Evolutionary conservation across 2,888 invertebrate genomes (phyloP), one percentile per base, ranked within the genome.

Genomic region (Stramonita haemastoma): DNA sequence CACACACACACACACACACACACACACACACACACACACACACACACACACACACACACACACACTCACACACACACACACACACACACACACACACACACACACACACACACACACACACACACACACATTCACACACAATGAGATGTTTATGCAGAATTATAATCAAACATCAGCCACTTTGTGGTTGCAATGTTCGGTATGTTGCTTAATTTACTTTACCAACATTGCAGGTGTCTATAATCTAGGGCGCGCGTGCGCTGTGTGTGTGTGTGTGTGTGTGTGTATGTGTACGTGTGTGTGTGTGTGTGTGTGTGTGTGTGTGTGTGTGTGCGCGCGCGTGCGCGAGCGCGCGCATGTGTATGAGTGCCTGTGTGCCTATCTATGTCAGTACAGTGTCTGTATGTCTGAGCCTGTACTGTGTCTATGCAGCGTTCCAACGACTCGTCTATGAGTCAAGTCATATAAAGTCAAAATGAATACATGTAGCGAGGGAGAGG

Each of bases 351-450:
- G 83, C 6, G 34, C 34, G 83, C 34, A 11, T 83, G 83, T 83
- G 83, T 83, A 11, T 83, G 83, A 36, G 83, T 83, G 83, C 34
- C 36, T 83, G 83, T 83, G 83, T 83, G 83, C 34, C 36, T 83
- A 34, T 83, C 34, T 17, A n/a, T 11, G 46, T 46, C 46, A 36
- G 5, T 81, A 6, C 6, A 26, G 8, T 32, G 29, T 83, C 15
- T 36, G 34, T 83, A 6, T 83, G 13, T 34, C 19, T 34, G 13
- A 34, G n/a, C 8, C 46, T 46, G 46, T 46, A 2, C 46, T 46
- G 46, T 46, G 46, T 46, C 46, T 46, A 46, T 46, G 8, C 46
- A 46, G 46, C 8, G 46, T 46, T 8, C 46, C 46, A 46, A 46
- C 2, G 46, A 46, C 46, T 46, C 46, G 4, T 46, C 46, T 5